Evolutionary conservation across 1,140 invertebrate species (phyloP).

Genomic region (Periplaneta americana): DNA sequence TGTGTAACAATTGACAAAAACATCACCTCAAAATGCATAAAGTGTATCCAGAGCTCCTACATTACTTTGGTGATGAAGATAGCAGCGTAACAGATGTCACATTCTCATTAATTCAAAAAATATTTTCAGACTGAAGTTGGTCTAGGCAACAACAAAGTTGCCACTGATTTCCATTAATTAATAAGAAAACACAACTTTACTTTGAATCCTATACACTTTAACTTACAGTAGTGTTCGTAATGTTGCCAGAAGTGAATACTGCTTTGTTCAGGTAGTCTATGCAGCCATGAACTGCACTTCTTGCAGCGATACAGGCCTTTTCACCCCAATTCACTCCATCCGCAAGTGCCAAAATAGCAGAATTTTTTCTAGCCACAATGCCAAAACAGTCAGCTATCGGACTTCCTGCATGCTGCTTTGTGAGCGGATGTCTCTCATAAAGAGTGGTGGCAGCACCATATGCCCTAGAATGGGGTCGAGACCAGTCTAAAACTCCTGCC

Average conservation of each 20-base stretch:
- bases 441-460: constrained; percentile 64
- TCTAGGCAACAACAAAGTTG: too few relatives aligned
- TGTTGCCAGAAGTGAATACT: constrained; percentile 35
- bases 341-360: constrained; percentile 75
- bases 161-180: too few relatives aligned
- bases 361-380: constrained; percentile 71
- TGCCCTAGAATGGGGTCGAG: constrained; percentile 52
- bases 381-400: constrained; percentile 90
- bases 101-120: too few relatives aligned
- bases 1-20: too few relatives aligned
- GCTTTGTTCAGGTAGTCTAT: constrained; percentile 79
- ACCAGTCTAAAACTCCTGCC: constrained; percentile 65
- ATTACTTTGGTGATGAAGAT: too few relatives aligned
- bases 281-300: constrained; percentile 82
- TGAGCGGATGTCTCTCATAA: constrained; percentile 75
- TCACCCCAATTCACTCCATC: constrained; percentile 95
- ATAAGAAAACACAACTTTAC: too few relatives aligned
- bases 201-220: too few relatives aligned
- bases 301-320: constrained; percentile 80
- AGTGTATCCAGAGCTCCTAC: too few relatives aligned
- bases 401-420: constrained; percentile 69
- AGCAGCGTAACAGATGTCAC: too few relatives aligned
- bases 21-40: too few relatives aligned
- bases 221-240: constrained; percentile 37
- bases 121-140: too few relatives aligned